Base-by-base conservation (phyloP, 2,888 invertebrate species). In the Athalia rosae region DNA sequence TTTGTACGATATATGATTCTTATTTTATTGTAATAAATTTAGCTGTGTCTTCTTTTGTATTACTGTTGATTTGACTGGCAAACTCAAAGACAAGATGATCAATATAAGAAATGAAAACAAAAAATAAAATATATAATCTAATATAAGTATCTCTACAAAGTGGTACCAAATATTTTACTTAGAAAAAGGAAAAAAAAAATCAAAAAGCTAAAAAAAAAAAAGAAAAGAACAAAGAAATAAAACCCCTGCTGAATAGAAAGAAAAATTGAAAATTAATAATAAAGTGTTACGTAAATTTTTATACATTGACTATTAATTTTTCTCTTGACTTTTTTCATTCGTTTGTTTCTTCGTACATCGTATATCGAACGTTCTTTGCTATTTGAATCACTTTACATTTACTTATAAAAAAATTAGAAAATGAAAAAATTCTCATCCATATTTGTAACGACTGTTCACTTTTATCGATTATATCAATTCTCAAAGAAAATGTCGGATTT, bases 201-300 rank as follows among this genome's bases (percentile, higher is more conserved):
- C 59, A 56, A 56, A 53, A n/a, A 76, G 50, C 66, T 76, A 48
- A 45, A 78, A 61, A 43, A 69, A 76, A 76, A 82, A 82, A 80
- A 81, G 80, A 79, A 61, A 77, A 77, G 76, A 13, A 76, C 79
- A 69, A 76, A 77, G 76, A 53, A 63, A 66, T 48, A 61, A 58
- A n/a, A 76, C 43, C 80, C 78, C 82, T 80, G 69, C 81, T 82
- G 84, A 82, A 84, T 81, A 73, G 77, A 81, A 83, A 82, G 0
- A n/a, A 7, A 59, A n/a, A 8, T n/a, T 50, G 82, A 82, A 83
- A 83, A 86, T 87, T 87, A 15, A 83, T 84, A 87, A 87, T 87
- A 87, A 87, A 87, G 87, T 85, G 85, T 87, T 87, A 86, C 84
- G 84, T 85, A 85, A 85, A 86, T 87, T 87, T 87, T 87, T 84